Conservation (phyloP, 2,113 vertebrate genomes). For the Sterna hirundo region DNA sequence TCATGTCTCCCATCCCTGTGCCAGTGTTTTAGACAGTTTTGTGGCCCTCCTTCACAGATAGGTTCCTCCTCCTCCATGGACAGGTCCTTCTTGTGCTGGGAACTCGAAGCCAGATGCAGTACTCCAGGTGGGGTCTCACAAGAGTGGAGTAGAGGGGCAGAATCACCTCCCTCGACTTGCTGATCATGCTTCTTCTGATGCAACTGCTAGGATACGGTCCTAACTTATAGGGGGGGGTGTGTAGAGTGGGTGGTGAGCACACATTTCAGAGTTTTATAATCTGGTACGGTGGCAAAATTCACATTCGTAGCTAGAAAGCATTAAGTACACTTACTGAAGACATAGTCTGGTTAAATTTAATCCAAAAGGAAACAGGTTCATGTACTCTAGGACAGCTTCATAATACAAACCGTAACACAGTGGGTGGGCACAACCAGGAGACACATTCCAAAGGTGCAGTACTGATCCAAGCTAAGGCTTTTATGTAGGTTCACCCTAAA, state of each 20-base stretch:
- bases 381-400: not conserved
- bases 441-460: not conserved
- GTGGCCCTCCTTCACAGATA: not conserved
- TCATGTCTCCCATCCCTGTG: not conserved
- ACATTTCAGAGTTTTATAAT: not conserved
- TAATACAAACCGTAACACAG: not conserved
- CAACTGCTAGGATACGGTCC: not conserved
- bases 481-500: not conserved
- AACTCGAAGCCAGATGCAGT: rapidly evolving
- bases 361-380: not conserved
- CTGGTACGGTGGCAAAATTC: not conserved
- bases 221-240: not conserved
- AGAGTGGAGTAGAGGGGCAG: not conserved
- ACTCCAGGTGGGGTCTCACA: not conserved
- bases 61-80: too few relatives aligned
- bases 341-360: not conserved
- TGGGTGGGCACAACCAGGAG: not conserved
- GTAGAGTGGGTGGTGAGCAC: not conserved
- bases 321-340: not conserved
- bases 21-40: not conserved
- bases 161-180: not conserved
- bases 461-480: not conserved
- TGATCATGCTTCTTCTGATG: not conserved
- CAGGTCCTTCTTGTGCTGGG: not conserved
- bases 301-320: not conserved